These are phyloP conservation scores for Drosophila nasuta DNA, from an alignment of 1,140 invertebrate genomes.

Conservation along the genomic window DNA sequence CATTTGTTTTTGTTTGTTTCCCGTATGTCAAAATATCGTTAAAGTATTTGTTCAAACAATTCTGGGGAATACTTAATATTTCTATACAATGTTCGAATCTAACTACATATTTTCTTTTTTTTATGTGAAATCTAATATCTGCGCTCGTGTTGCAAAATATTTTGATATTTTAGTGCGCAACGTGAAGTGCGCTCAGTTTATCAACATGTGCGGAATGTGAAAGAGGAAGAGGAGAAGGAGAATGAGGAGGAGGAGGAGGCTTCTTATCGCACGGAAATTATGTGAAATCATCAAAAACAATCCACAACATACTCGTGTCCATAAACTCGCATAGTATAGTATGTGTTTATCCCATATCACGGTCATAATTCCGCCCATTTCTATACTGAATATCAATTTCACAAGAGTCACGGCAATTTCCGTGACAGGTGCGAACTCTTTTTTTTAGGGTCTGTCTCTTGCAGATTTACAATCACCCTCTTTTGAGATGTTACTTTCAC, in stretches of 20 bases:
- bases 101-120: background rate
- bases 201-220: slow-evolving; percentile 10
- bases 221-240: slow-evolving; percentile 2
- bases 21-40: background rate
- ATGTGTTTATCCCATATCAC: slow-evolving; percentile 14
- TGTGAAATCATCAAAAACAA: slow-evolving; percentile 21
- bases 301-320: too few relatives aligned
- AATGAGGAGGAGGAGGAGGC: background rate
- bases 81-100: too few relatives aligned
- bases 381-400: slow-evolving; percentile 35
- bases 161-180: slow-evolving; percentile 46
- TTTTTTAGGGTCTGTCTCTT: background rate
- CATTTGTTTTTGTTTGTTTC: too few relatives aligned
- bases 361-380: slow-evolving; percentile 5
- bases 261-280: slow-evolving; percentile 23
- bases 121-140: background rate
- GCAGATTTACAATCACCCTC: background rate
- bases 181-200: slow-evolving; percentile 4
- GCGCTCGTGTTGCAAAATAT: slow-evolving; percentile 40
- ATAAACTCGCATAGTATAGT: too few relatives aligned
- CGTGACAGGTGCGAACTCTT: background rate
- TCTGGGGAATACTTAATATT: too few relatives aligned
- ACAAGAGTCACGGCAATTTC: slow-evolving; percentile 16
- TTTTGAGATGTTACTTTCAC: slow-evolving; percentile 32
- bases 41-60: background rate